Conservation (phyloP, 2,888 invertebrate genomes). For the Ectropis crepuscularia region DNA sequence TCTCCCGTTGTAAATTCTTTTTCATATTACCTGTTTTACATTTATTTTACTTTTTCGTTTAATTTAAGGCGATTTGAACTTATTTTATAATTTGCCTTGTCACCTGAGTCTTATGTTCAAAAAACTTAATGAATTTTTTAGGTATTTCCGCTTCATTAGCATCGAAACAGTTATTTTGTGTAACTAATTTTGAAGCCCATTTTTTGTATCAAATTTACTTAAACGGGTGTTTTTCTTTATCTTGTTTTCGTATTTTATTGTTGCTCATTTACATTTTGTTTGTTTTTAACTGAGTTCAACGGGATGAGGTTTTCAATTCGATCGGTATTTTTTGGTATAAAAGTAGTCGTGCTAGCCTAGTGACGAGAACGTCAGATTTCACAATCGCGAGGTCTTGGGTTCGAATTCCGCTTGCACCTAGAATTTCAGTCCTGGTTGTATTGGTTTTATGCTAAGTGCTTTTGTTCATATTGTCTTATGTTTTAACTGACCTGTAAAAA, state of each 20-base stretch:
- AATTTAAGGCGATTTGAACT: conserved; percentile 1
- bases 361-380: too few relatives aligned
- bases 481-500: too few relatives aligned
- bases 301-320: not conserved
- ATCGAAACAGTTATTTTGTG: conserved; percentile 2
- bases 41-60: not conserved
- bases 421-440: too few relatives aligned
- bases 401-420: too few relatives aligned
- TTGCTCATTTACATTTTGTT: too few relatives aligned
- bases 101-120: not conserved
- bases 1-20: too few relatives aligned
- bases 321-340: too few relatives aligned
- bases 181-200: conserved; percentile 13
- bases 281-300: not conserved
- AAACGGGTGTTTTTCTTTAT: too few relatives aligned
- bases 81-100: conserved; percentile 6
- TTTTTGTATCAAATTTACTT: conserved; percentile 7
- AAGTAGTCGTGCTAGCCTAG: too few relatives aligned
- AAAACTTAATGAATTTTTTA: conserved; percentile 21
- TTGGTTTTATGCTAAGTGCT: too few relatives aligned
- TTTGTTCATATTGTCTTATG: too few relatives aligned
- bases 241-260: not conserved
- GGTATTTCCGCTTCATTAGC: conserved; percentile 23
- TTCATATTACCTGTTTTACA: not conserved
- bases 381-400: too few relatives aligned